Evolutionary conservation across 1,140 invertebrate species (phyloP).

Genomic region (Zaprionus ornatus): DNA sequence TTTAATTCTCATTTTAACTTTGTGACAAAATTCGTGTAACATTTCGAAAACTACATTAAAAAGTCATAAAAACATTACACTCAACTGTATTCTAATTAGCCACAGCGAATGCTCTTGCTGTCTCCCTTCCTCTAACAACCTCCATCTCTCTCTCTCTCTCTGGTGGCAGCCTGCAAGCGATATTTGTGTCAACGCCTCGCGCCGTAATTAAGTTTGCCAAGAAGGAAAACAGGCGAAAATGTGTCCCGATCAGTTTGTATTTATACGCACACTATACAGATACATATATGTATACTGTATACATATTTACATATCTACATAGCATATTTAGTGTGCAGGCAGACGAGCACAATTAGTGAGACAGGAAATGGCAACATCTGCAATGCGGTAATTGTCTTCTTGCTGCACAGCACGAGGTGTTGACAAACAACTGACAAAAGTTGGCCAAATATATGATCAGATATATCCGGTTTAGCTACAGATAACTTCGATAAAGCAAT

Average conservation of each 20-base stretch:
- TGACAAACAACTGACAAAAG: conserved; percentile 19
- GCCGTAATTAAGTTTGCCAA: conserved; percentile 49
- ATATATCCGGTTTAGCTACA: not conserved
- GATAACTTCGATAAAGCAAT: not conserved
- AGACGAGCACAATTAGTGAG: conserved; percentile 44
- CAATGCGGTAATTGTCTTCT: conserved; percentile 58
- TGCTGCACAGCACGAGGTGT: conserved; percentile 32
- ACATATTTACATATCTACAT: not conserved
- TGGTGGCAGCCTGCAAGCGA: conserved; percentile 49
- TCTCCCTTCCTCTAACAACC: not conserved
- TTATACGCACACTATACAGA: not conserved
- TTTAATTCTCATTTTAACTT: not conserved
- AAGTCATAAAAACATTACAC: conserved; percentile 73
- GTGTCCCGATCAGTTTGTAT: conserved; percentile 40
- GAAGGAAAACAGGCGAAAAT: conserved; percentile 51
- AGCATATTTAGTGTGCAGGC: not conserved
- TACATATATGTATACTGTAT: not conserved
- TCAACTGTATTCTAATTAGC: conserved; percentile 70
- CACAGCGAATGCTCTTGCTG: conserved; percentile 40
- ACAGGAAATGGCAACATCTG: conserved; percentile 61
- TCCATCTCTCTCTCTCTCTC: not conserved
- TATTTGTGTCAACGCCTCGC: conserved; percentile 70
- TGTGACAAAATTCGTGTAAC: conserved; percentile 55
- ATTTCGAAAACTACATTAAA: conserved; percentile 69
- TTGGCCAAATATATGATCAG: not conserved